Evolutionary conservation across 2,113 vertebrate species (phyloP), one percentile per base, ranked within the genome.

Genomic region (Zosterops hypoxanthus): DNA sequence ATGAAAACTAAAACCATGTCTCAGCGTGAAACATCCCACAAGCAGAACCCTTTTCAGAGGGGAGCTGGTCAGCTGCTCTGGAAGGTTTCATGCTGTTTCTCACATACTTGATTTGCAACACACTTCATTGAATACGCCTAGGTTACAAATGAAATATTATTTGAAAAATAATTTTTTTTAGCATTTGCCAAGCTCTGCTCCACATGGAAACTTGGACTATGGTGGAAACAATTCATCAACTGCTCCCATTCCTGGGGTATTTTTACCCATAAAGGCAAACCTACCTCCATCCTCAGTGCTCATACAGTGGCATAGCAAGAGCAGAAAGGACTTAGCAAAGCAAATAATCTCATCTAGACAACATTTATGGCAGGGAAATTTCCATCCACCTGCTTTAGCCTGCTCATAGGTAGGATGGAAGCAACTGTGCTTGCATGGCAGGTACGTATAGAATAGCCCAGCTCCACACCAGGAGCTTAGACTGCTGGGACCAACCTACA

Each of bases 71-170:
- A 95, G 70, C 65, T 82, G 28, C 22, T 63, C 65, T 24, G 36
- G 64, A 31, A 61, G 77, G 65, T 28, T 75, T 73, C 78, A 5
- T 14, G 52, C 81, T 70, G 22, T 26, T 89, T 69, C 63, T 44
- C 55, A 57, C 55, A 49, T 22, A 73, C 15, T 69, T 89, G 34
- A 77, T 91, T 91, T 91, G 92, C 72, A 89, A 49, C 46, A 60
- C 46, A 44, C 25, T 86, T 80, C 16, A 29, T 0, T 70, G 64
- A 89, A 20, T 46, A 46, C 1, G 26, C n/a, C 25, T 44, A 29
- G 11, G 31, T 55, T 53, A 53, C 24, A 61, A 81, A 70, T 41
- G 2, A 73, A 69, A 65, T 47, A 36, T 28, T 77, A 50, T 47
- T 70, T 42, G 52, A 56, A 85, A 87, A 93, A 64, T 41, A 63